These are phyloP conservation scores for Uloborus diversus DNA, from an alignment of 1,140 invertebrate species.

Conservation along the genomic window DNA sequence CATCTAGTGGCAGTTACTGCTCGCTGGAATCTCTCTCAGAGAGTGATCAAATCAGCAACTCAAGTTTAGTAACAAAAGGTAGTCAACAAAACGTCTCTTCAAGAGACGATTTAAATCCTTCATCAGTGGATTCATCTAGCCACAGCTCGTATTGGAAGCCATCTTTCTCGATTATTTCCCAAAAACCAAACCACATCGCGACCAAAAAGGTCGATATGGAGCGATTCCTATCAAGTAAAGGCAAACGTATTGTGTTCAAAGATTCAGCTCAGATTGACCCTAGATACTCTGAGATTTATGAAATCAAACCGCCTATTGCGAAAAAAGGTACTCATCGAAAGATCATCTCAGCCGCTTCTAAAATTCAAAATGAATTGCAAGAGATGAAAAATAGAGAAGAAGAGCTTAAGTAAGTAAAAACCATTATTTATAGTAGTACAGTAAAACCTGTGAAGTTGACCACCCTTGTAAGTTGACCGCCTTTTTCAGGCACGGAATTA, in stretches of 20 bases:
- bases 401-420: constrained; percentile 44
- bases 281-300: constrained; percentile 3
- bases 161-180: background rate
- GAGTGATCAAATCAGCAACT: background rate
- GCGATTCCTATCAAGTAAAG: constrained; percentile 37
- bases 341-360: constrained; percentile 27
- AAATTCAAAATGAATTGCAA: constrained; percentile 40
- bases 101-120: background rate
- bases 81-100: background rate
- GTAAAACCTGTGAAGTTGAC: no score
- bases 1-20: constrained; percentile 27
- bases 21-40: constrained; percentile 40
- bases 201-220: constrained; percentile 42
- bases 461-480: no score
- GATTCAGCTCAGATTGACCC: background rate
- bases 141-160: constrained; percentile 14
- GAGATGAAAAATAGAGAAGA: constrained; percentile 52
- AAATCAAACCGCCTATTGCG: constrained; percentile 45
- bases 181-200: background rate
- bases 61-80: constrained; percentile 12
- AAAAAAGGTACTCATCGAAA: constrained; percentile 25
- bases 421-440: no score
- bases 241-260: constrained; percentile 37
- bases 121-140: constrained; percentile 34
- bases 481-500: no score